These are phyloP conservation scores for Ianthella basta DNA, from an alignment of 37 sponge, comb jelly and placozoan genomes.

Conservation along the genomic window DNA sequence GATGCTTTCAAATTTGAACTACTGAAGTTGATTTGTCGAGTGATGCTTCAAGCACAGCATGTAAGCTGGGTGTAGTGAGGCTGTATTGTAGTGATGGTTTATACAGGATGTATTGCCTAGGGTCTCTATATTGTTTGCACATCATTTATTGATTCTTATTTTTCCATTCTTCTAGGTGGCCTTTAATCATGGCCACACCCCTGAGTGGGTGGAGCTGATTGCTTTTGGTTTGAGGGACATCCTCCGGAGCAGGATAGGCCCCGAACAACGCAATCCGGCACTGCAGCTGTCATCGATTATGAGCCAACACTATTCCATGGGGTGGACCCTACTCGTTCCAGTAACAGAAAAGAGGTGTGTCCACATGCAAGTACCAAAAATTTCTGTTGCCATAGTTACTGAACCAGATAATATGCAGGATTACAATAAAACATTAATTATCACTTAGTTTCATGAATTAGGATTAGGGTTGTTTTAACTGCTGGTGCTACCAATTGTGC, in stretches of 20 bases:
- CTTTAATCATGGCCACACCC: neutral
- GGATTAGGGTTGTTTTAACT: too few relatives aligned
- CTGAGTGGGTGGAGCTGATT: conserved; percentile 51
- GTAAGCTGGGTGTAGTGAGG: neutral
- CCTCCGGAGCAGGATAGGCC: conserved; percentile 52
- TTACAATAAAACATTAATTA: too few relatives aligned
- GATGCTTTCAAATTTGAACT: conserved; percentile 65
- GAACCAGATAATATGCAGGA: too few relatives aligned
- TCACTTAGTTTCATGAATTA: too few relatives aligned
- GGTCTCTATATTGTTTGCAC: neutral
- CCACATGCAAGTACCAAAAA: neutral
- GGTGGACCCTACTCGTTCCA: conserved; percentile 34
- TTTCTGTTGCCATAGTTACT: too few relatives aligned
- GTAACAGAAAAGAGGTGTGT: conserved; percentile 8
- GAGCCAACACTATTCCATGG: conserved; percentile 38
- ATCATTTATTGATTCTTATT: neutral
- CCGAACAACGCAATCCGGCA: conserved; percentile 26
- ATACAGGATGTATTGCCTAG: neutral
- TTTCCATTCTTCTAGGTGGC: neutral
- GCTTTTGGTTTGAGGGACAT: conserved; percentile 60
- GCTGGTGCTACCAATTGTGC: too few relatives aligned
- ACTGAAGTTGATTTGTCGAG: conserved; percentile 19
- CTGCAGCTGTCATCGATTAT: conserved; percentile 48
- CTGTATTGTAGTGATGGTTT: too few relatives aligned
- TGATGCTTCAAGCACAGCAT: neutral